A percentile compares a stretch with the other conserved stretches of the same genome.
Evolutionary conservation across 1,140 invertebrate species (phyloP).

Genomic region (Lepidotrigona ventralis): DNA sequence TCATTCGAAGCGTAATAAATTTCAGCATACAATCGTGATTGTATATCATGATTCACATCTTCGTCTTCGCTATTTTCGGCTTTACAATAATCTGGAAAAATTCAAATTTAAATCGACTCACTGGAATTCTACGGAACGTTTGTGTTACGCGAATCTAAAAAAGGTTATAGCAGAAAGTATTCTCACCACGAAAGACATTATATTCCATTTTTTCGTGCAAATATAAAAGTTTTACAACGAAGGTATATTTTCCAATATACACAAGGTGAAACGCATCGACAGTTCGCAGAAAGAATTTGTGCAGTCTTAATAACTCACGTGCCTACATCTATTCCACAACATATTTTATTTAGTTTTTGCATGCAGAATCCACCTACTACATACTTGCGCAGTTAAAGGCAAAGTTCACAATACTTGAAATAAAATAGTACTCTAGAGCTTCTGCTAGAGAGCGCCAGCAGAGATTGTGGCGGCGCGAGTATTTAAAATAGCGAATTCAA

Average conservation of each 20-base stretch:
- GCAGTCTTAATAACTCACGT: not conserved
- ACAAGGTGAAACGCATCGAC: not conserved
- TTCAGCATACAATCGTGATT: slow-evolving; percentile 67
- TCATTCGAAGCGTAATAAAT: slow-evolving; percentile 63
- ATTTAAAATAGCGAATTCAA: too few relatives aligned
- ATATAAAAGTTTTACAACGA: not conserved
- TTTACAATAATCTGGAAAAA: slow-evolving; percentile 43
- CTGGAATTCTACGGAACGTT: not conserved
- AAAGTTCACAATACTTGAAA: not conserved
- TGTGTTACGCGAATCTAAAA: not conserved
- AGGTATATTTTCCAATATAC: not conserved
- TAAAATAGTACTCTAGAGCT: not conserved
- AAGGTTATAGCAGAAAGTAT: slow-evolving; percentile 6
- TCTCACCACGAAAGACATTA: slow-evolving; percentile 24
- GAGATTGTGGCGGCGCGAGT: too few relatives aligned
- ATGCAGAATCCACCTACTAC: not conserved
- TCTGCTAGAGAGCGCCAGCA: not conserved
- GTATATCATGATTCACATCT: slow-evolving; percentile 60
- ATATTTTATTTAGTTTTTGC: not conserved
- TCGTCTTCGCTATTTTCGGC: slow-evolving; percentile 54
- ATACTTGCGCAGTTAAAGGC: not conserved
- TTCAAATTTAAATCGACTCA: not conserved
- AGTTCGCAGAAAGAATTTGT: not conserved
- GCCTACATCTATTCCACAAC: not conserved
- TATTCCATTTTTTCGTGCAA: not conserved